These are phyloP conservation scores for Centropyge bicolor DNA, from an alignment of 2,797 vertebrate genomes.

Conservation along the genomic window DNA sequence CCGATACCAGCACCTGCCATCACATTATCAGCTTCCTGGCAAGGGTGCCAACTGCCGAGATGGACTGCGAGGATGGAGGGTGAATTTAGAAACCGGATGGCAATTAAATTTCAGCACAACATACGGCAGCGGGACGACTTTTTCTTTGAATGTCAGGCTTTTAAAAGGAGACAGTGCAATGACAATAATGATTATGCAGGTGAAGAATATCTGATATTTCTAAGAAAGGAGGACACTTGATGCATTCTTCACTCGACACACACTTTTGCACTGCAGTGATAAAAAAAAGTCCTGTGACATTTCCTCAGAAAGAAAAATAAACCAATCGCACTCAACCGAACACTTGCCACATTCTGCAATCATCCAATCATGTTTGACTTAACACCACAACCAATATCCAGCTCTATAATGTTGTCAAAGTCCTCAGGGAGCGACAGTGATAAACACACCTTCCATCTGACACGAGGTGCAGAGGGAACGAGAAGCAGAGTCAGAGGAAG, in stretches of 20 bases:
- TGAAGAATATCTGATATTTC: slow-evolving; percentile 15
- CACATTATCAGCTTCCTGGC: slow-evolving; percentile 66
- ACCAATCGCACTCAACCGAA: slow-evolving; percentile 29
- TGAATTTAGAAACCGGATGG: slow-evolving; percentile 36
- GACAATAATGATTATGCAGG: not conserved
- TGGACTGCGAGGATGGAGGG: slow-evolving; percentile 34
- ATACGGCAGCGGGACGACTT: not conserved
- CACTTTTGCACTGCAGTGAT: not conserved
- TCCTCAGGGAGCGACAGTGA: slow-evolving; percentile 27
- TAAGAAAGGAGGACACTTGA: not conserved
- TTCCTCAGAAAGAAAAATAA: not conserved
- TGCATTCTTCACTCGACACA: not conserved
- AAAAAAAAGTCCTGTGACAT: not conserved
- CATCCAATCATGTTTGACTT: slow-evolving; percentile 30
- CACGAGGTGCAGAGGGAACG: slow-evolving; percentile 30
- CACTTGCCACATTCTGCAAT: slow-evolving; percentile 4
- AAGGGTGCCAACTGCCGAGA: slow-evolving; percentile 57
- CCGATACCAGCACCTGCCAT: slow-evolving; percentile 69
- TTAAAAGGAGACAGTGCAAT: not conserved
- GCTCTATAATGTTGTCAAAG: slow-evolving; percentile 38
- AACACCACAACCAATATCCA: slow-evolving; percentile 39
- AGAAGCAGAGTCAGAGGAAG: slow-evolving; percentile 65
- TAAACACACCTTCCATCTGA: slow-evolving; percentile 56
- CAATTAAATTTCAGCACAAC: slow-evolving; percentile 28
- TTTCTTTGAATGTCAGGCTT: not conserved